Evolutionary conservation across 2,888 invertebrate species (phyloP).

Genomic region (Papilio gigon): DNA sequence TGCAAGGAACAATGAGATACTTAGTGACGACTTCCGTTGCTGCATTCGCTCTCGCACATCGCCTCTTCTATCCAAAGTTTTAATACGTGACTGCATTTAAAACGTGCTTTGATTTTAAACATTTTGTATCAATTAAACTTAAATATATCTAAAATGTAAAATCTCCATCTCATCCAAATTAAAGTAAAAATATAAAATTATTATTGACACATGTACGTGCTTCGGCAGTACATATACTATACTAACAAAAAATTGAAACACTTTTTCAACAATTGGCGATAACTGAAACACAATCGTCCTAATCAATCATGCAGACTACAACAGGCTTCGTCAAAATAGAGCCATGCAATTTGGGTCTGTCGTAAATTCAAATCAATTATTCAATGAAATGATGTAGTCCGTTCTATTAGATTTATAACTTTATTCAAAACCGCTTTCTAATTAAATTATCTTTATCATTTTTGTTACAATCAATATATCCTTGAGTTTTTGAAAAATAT

Average conservation of each 20-base stretch:
- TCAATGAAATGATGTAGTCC: not conserved
- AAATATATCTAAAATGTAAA: no score
- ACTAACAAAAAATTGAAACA: no score
- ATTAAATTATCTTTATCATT: no score
- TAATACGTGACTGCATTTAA: not conserved
- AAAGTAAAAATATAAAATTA: no score
- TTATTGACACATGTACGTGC: no score
- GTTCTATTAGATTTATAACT: not conserved
- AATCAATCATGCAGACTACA: not conserved
- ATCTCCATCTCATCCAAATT: no score
- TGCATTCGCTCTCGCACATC: not conserved
- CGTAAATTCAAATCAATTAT: not conserved
- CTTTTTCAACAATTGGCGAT: not conserved
- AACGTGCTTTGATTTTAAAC: not conserved
- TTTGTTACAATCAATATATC: no score
- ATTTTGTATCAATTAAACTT: no score
- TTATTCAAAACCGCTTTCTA: not conserved
- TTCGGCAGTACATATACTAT: no score
- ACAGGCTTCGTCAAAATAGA: not conserved
- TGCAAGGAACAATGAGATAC: not conserved
- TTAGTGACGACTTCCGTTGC: not conserved
- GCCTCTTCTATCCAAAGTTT: not conserved
- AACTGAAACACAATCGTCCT: conserved; percentile 5
- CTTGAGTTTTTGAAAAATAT: no score
- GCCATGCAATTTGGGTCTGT: not conserved